These are phyloP conservation scores for Physella acuta DNA, from an alignment of 1,140 invertebrate genomes.

Conservation along the genomic window DNA sequence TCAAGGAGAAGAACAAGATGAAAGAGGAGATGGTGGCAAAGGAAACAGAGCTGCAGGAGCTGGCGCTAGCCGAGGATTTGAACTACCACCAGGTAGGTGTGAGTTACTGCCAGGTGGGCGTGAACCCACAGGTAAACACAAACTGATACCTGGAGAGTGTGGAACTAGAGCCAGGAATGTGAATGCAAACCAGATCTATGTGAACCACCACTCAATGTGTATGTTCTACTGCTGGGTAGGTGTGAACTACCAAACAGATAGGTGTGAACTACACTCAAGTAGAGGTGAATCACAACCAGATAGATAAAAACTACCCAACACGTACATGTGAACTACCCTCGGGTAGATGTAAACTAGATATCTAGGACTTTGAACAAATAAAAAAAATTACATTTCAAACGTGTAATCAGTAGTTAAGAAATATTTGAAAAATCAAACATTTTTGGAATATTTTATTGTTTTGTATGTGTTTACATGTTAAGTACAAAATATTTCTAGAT, in stretches of 20 bases:
- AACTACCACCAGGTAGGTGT: neutral
- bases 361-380: neutral
- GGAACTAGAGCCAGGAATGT: no score
- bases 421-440: neutral
- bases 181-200: no score
- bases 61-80: neutral
- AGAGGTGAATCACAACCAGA: no score
- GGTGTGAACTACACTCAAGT: no score
- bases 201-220: no score
- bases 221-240: no score
- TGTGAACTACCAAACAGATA: no score
- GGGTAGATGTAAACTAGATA: neutral
- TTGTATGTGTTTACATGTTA: neutral
- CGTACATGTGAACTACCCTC: no score
- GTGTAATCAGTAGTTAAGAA: neutral
- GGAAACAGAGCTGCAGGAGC: neutral
- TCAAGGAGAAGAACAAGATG: slow-evolving; percentile 8
- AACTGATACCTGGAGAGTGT: no score
- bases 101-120: no score
- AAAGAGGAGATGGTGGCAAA: neutral
- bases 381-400: neutral
- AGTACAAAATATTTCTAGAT: neutral
- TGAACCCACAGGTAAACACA: no score
- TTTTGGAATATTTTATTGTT: neutral
- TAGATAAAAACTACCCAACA: no score